Evolutionary conservation across 1,140 invertebrate species (phyloP), one percentile per base, ranked within the genome.

Genomic region (Drosophila prosaltans): DNA sequence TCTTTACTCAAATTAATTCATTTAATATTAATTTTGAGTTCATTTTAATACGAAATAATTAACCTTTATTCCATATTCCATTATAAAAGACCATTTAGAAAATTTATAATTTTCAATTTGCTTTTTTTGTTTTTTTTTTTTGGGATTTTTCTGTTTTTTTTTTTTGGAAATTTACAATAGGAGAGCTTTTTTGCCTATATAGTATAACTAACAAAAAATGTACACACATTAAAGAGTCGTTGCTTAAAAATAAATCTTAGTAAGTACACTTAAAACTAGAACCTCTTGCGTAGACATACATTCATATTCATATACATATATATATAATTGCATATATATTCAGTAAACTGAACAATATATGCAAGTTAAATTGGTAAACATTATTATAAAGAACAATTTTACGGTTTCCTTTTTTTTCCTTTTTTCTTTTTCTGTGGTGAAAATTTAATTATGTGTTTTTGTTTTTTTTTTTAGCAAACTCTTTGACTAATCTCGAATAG

Each of bases 211-310:
- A 80, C 74, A 88, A 51, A 80, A 89, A 83, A 36, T 80, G 64
- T 88, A 88, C 80, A 88, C 65, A 78, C 69, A 72, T 68, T 74
- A 74, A 80, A 82, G 74, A 76, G 45, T 89, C 76, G 73, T 75
- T 61, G 72, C 80, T 81, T 86, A 30, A 86, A 70, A 72, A 36
- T 90, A 82, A 48, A 64, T 51, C 86, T 90, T 90, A 90, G 55
- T 55, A 61, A 62, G 59, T 75, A 82, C 51, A 55, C 51, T 74
- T 78, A 89, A 89, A 43, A 59, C 71, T 89, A 89, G 78, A 89
- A 89, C 84, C 80, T 84, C 84, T 78, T 89, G 84, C 65, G 77
- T 84, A 71, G 63, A 77, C 74, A 77, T 73, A 68, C 77, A 84
- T 66, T 78, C 70, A 68, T 54, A 45, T 71, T 74, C 69, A 84